Conservation (phyloP, 2,797 vertebrate genomes). For the Anguilla pacifica region DNA sequence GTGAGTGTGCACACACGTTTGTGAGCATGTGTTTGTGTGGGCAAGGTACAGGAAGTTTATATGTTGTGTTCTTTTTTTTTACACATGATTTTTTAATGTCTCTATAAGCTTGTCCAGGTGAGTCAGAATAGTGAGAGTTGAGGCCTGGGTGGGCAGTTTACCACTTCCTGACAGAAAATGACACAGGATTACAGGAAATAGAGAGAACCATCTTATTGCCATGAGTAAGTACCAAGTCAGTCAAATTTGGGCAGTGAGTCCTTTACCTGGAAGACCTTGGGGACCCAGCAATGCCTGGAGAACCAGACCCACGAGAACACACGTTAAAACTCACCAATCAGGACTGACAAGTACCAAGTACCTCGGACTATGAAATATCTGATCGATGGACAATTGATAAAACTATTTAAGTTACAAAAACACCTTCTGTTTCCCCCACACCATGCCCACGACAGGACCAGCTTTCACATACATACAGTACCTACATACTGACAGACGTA, state of each 20-base stretch:
- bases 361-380: neutral
- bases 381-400: neutral
- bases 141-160: neutral
- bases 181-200: neutral
- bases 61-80: neutral
- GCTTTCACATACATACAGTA: neutral
- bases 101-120: neutral
- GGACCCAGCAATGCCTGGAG: neutral
- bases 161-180: neutral
- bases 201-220: neutral
- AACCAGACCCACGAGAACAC: neutral
- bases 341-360: neutral
- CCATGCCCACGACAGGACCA: neutral
- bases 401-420: neutral
- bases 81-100: neutral
- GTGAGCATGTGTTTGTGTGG: neutral
- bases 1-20: neutral
- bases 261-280: neutral
- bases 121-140: neutral
- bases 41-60: neutral
- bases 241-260: neutral
- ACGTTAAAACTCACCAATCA: neutral
- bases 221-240: neutral
- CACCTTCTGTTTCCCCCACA: neutral
- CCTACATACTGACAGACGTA: neutral